Evolutionary conservation across 2,797 vertebrate species (phyloP).

Genomic region (Chelonia mydas): DNA sequence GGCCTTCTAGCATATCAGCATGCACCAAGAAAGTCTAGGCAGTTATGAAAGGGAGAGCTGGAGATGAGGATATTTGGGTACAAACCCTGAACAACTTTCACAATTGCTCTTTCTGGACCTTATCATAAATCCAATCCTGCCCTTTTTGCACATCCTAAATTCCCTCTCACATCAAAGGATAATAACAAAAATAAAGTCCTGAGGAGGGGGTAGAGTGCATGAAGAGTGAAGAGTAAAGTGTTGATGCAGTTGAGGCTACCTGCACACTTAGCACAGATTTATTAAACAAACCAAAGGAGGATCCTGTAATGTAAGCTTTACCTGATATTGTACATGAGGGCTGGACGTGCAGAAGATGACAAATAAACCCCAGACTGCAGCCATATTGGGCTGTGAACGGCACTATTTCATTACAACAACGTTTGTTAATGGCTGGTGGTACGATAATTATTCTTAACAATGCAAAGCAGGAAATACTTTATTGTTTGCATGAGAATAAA

Average conservation of each 20-base stretch:
- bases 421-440: background rate
- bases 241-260: background rate
- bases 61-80: background rate
- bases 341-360: background rate
- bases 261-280: background rate
- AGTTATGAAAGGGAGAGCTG: background rate
- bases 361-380: background rate
- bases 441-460: background rate
- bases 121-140: background rate
- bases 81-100: background rate
- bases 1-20: background rate
- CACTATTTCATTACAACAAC: background rate
- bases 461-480: background rate
- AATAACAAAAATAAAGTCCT: constrained; percentile 9
- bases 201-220: background rate
- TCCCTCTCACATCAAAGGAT: background rate
- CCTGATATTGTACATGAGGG: background rate
- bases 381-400: background rate
- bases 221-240: background rate
- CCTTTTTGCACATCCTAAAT: background rate
- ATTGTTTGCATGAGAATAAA: background rate
- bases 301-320: background rate
- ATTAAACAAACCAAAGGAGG: background rate
- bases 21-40: background rate
- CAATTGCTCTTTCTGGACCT: background rate